phyloP scores from a whole-genome alignment of 2,888 invertebrate genomes.

The Tridacna gigas region DNA sequence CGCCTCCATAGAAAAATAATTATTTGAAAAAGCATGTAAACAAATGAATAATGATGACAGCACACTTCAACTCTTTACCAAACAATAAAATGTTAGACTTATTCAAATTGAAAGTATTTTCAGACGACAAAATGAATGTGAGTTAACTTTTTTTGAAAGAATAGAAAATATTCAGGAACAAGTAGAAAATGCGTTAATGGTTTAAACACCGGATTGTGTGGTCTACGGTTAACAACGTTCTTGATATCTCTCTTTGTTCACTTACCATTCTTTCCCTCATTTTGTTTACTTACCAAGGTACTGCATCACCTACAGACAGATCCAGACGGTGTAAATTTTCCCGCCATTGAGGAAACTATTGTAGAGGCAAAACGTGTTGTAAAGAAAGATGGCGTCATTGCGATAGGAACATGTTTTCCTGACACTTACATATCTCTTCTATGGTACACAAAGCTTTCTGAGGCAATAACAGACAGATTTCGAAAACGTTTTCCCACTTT shows the following conservation, averaged over 20 bases:
- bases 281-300: constrained; percentile 16
- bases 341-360: constrained; percentile 29
- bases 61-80: no score
- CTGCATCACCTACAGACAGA: constrained; percentile 37
- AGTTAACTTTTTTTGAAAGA: neutral
- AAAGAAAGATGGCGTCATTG: constrained; percentile 27
- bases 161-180: neutral
- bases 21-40: no score
- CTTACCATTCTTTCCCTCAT: neutral
- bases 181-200: neutral
- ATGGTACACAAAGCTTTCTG: constrained; percentile 20
- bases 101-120: no score
- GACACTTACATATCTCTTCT: neutral
- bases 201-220: neutral
- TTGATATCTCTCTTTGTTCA: neutral
- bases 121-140: neutral
- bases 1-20: no score
- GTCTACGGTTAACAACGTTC: neutral
- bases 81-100: no score
- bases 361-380: constrained; percentile 32
- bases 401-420: constrained; percentile 14
- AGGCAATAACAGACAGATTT: neutral
- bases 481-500: neutral
- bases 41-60: no score
- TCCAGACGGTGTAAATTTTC: constrained; percentile 39